These are phyloP conservation scores for Pardalotus punctatus DNA, from an alignment of 2,113 vertebrate species.

Conservation along the genomic window DNA sequence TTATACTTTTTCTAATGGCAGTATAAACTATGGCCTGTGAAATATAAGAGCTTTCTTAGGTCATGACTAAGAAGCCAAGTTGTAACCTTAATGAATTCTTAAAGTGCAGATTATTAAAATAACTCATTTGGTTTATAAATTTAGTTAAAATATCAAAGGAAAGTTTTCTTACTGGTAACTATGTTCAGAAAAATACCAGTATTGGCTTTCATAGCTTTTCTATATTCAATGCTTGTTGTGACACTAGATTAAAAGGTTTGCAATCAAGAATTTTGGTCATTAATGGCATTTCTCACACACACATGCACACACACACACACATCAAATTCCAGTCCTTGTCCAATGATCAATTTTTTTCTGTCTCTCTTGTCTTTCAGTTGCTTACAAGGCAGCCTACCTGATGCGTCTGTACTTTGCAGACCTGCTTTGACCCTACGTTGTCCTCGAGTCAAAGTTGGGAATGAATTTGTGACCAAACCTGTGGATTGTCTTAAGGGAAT, in stretches of 20 bases:
- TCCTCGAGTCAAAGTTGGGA: neutral
- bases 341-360: neutral
- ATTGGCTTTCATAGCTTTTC: neutral
- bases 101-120: neutral
- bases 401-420: neutral
- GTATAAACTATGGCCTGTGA: neutral
- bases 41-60: neutral
- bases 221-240: neutral
- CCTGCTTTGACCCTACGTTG: neutral
- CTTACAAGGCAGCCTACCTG: neutral
- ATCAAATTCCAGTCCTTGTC: neutral
- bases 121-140: neutral
- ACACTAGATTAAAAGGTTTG: neutral
- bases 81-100: neutral
- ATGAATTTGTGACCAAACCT: neutral
- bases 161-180: neutral
- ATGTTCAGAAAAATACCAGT: neutral
- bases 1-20: neutral
- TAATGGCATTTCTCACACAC: neutral
- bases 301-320: neutral
- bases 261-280: neutral
- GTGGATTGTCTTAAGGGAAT: neutral
- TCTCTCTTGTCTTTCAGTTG: neutral
- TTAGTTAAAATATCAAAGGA: neutral
- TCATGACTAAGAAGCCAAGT: neutral